phyloP scores from a whole-genome alignment of 2,113 vertebrate genomes.

The Symphodus melops region DNA sequence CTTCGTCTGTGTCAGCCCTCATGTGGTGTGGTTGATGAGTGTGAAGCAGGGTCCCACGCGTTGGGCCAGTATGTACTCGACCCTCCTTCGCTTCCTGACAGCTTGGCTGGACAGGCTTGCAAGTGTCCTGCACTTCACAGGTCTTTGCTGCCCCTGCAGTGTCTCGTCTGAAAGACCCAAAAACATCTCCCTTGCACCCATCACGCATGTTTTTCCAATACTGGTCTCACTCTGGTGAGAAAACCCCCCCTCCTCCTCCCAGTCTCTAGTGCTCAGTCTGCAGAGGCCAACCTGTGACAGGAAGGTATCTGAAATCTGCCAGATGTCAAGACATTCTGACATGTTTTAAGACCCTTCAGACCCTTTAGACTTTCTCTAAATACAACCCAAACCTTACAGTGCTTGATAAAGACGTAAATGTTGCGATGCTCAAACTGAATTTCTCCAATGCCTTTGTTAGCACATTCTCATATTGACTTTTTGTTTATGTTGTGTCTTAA shows the following conservation, averaged over 20 bases:
- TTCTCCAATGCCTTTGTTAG: not conserved
- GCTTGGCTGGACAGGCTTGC: constrained; percentile 62
- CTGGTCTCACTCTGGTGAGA: constrained; percentile 77
- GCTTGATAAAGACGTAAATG: not conserved
- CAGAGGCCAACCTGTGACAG: constrained; percentile 72
- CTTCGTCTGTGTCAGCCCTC: constrained; percentile 76
- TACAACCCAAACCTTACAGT: not conserved
- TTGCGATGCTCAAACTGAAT: not conserved
- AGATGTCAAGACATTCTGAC: constrained; percentile 70
- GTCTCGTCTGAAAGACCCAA: constrained; percentile 72
- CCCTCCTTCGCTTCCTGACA: constrained; percentile 65
- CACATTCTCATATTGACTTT: constrained; percentile 14
- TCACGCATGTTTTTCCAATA: constrained; percentile 75
- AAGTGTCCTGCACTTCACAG: constrained; percentile 66
- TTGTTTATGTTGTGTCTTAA: constrained; percentile 53
- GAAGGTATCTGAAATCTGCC: constrained; percentile 67
- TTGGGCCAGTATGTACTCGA: constrained; percentile 68
- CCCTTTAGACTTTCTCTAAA: constrained; percentile 32
- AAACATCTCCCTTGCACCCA: constrained; percentile 76
- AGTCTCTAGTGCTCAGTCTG: constrained; percentile 71
- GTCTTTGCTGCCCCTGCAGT: constrained; percentile 53
- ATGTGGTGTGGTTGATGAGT: constrained; percentile 75
- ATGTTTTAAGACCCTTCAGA: constrained; percentile 48
- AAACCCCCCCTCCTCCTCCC: constrained; percentile 65
- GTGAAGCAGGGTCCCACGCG: constrained; percentile 81